Percentiles rank a stretch among this genome's conserved stretches.
These are phyloP conservation scores for Embidobia sp. DNA, from an alignment of 2,888 invertebrate species.

Conservation along the genomic window DNA sequence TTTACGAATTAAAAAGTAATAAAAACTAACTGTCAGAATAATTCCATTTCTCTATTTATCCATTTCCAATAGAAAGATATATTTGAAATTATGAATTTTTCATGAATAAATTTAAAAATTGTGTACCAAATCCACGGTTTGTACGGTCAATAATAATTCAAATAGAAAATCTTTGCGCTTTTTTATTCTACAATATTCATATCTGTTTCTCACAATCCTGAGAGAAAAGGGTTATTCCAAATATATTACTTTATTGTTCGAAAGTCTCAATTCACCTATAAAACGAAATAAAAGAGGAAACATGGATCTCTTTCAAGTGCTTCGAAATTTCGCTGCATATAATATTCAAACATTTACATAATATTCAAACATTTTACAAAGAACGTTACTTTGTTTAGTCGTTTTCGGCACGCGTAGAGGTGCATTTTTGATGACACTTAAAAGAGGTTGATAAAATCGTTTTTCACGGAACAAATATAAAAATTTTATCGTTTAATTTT, in stretches of 20 bases:
- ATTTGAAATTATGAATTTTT: background rate
- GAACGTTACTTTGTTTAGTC: slow-evolving; percentile 1
- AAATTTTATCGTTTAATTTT: too few species aligned
- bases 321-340: slow-evolving; percentile 26
- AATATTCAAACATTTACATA: slow-evolving; percentile 31
- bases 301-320: slow-evolving; percentile 28
- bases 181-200: slow-evolving; percentile 12
- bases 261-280: slow-evolving; percentile 38
- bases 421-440: too few species aligned
- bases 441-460: too few species aligned
- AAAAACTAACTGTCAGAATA: too few species aligned
- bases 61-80: background rate
- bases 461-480: too few species aligned
- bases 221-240: slow-evolving; percentile 37
- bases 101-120: background rate
- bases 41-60: too few species aligned
- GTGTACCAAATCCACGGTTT: background rate
- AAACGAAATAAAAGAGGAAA: slow-evolving; percentile 46
- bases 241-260: slow-evolving; percentile 47
- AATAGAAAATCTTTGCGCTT: slow-evolving; percentile 19
- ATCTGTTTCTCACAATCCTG: slow-evolving; percentile 1
- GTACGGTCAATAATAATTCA: slow-evolving; percentile 9
- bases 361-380: slow-evolving; percentile 25
- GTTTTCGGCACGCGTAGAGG: background rate
- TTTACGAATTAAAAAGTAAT: too few species aligned